Conservation (phyloP, 2,113 vertebrate genomes). For the Furnarius figulus region DNA sequence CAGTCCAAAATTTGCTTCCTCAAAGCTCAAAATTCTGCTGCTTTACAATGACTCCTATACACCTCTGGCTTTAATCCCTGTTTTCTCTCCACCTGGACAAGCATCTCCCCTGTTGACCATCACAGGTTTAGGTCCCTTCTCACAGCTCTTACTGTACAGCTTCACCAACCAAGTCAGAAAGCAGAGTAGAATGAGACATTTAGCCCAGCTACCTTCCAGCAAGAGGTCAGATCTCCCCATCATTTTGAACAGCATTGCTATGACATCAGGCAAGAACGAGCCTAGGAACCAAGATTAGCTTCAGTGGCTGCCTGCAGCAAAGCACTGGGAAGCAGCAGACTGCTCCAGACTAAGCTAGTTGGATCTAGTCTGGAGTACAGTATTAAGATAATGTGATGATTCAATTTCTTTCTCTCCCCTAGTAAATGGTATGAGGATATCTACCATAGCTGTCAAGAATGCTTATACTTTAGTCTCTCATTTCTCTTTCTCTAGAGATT, state of each 20-base stretch:
- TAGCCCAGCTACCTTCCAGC: neutral
- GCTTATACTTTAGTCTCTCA: neutral
- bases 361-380: neutral
- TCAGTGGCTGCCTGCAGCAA: neutral
- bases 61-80: neutral
- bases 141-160: rapidly evolving
- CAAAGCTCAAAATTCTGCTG: neutral
- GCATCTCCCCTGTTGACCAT: neutral
- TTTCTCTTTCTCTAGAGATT: neutral
- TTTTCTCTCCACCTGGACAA: neutral
- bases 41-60: neutral
- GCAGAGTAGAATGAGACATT: neutral
- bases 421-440: neutral
- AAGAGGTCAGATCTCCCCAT: neutral
- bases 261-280: neutral
- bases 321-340: neutral
- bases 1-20: neutral
- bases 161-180: neutral
- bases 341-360: conserved; percentile 13
- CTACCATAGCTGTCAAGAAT: neutral
- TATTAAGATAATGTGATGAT: neutral
- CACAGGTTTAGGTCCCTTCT: neutral
- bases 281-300: neutral
- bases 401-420: neutral
- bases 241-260: neutral